Evolutionary conservation across 1,140 invertebrate species (phyloP), one percentile per base, ranked within the genome.

Genomic region (Vanessa tameamea): DNA sequence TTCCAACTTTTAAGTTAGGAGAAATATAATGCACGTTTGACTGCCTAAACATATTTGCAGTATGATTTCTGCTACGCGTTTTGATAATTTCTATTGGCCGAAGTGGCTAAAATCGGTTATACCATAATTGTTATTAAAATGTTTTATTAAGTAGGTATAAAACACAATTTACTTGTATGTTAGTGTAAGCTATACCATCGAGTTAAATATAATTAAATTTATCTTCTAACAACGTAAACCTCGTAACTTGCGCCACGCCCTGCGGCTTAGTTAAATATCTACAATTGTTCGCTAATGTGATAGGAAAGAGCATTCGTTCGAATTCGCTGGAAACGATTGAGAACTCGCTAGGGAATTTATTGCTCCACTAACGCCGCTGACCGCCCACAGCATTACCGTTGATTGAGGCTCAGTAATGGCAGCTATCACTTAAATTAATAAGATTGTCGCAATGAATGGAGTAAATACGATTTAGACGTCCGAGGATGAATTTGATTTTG

Each of bases 271-370:
- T 67, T 64, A 78, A 75, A 73, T 69, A 59, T 75, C 65, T 31
- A 12, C 67, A 72, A 77, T 66, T 66, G 67, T 73, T 70, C 73
- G 57, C 74, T 77, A 78, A 78, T 73, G 77, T 73, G 69, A 77
- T 79, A 51, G 75, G 48, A 59, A 61, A 53, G 53, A 50, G 20
- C 68, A 51, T 51, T 68, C 63, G 37, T 64, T 68, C 37, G 15
- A 69, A 63, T 66, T 31, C 16, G 50, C 57, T 50, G 48, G 50
- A 69, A 69, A 69, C 63, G 70, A 73, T 74, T 69, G 48, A 12
- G 23, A 59, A 51, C n/a, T 51, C 64, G 15, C 67, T 47, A 51
- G 37, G 65, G 64, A 53, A 68, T 74, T 72, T 69, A 78, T 78
- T 50, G 71, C 68, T 61, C 23, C 47, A 47, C 55, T 72, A 50